phyloP scores from a whole-genome alignment of 2,113 vertebrate genomes.

The Thamnaconus septentrionalis region DNA sequence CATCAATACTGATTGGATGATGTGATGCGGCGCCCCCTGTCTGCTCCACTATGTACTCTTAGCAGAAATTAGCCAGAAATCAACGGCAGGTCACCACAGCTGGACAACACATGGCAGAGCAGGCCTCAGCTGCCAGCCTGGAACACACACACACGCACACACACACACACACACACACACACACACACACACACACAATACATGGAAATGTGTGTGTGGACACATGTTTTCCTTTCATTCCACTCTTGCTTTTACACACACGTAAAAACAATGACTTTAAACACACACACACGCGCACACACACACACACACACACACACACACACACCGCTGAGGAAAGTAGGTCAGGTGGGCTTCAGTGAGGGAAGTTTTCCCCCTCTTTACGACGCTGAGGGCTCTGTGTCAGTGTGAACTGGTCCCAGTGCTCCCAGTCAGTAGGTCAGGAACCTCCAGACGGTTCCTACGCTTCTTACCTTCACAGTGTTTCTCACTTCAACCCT shows the following conservation, averaged over 20 bases:
- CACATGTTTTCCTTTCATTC: background rate
- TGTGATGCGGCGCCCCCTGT: background rate
- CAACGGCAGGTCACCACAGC: slow-evolving; percentile 57
- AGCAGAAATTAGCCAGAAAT: background rate
- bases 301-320: slow-evolving; percentile 14
- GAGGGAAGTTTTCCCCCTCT: slow-evolving; percentile 12
- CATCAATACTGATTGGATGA: background rate
- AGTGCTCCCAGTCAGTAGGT: too few species aligned
- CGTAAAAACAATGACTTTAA: slow-evolving; percentile 32
- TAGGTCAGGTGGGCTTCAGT: slow-evolving; percentile 68
- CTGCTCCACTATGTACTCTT: slow-evolving; percentile 2
- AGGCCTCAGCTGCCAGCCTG: slow-evolving; percentile 35
- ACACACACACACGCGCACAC: background rate
- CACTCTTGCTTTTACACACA: slow-evolving; percentile 28
- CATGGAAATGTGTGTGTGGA: background rate
- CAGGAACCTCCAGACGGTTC: too few species aligned
- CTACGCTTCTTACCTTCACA: too few species aligned
- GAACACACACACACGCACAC: slow-evolving; percentile 32
- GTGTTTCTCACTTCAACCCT: too few species aligned
- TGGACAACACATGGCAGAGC: slow-evolving; percentile 65
- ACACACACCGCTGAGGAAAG: slow-evolving; percentile 39
- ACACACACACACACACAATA: slow-evolving; percentile 10
- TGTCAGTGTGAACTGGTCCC: too few species aligned
- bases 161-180: slow-evolving; percentile 22
- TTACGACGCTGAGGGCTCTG: too few species aligned